A percentile compares a stretch with the other conserved stretches of the same genome.
Evolutionary conservation across 2,888 invertebrate species (phyloP).

Genomic region (Phengaris alcon): DNA sequence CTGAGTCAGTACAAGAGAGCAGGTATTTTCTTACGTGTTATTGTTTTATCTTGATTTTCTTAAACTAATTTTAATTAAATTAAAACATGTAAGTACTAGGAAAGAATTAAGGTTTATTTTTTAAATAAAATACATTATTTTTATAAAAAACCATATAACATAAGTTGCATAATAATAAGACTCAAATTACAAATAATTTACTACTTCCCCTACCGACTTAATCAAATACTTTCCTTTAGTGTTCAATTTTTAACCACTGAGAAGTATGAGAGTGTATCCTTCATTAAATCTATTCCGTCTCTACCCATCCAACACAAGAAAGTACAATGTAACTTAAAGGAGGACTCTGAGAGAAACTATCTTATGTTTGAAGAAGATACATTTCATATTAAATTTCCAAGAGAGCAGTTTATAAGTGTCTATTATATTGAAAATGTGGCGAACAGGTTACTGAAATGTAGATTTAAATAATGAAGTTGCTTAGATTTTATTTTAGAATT

Average conservation of each 20-base stretch:
- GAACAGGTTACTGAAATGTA: slow-evolving; percentile 53
- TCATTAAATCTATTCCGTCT: slow-evolving; percentile 45
- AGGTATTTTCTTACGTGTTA: neutral
- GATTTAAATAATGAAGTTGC: neutral
- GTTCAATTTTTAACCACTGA: slow-evolving; percentile 50
- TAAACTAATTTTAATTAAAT: too few species aligned
- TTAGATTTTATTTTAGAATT: too few species aligned
- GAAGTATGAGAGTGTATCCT: slow-evolving; percentile 46
- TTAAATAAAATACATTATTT: too few species aligned
- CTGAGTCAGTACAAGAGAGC: neutral
- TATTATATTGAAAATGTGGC: slow-evolving; percentile 67
- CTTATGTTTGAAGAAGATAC: slow-evolving; percentile 65
- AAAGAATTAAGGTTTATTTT: too few species aligned
- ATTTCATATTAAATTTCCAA: slow-evolving; percentile 50
- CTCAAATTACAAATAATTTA: too few species aligned
- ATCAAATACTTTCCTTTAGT: slow-evolving; percentile 42
- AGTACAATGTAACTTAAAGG: slow-evolving; percentile 63
- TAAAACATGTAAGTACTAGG: too few species aligned
- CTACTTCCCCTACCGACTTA: too few species aligned
- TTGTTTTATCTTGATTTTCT: too few species aligned
- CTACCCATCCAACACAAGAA: slow-evolving; percentile 48
- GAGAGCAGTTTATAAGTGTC: slow-evolving; percentile 45
- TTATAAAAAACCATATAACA: too few species aligned
- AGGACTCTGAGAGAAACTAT: slow-evolving; percentile 56
- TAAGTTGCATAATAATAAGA: too few species aligned